Evolutionary conservation across 1,140 invertebrate species (phyloP).

Genomic region (Leptopilina boulardi): DNA sequence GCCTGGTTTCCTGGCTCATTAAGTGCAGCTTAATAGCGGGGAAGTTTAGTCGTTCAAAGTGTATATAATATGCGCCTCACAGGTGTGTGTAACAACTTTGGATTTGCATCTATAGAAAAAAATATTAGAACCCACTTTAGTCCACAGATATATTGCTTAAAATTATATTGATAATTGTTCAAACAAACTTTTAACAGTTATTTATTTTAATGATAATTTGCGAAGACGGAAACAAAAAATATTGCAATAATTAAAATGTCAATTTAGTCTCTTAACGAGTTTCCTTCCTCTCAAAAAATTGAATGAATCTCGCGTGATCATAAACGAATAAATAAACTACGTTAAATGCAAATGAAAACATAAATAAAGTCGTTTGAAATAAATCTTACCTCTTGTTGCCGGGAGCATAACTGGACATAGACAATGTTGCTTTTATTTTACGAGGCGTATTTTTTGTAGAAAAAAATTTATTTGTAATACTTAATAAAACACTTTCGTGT

Average conservation of each 20-base stretch:
- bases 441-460: neutral
- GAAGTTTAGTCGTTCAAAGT: conserved; percentile 30
- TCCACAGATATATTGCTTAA: neutral
- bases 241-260: no score
- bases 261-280: no score
- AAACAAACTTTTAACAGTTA: neutral
- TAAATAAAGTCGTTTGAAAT: conserved; percentile 19
- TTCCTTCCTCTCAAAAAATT: neutral
- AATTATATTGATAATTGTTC: neutral
- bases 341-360: conserved; percentile 13
- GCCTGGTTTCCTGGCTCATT: conserved; percentile 22
- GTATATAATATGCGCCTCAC: neutral
- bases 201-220: no score
- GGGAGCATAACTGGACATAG: neutral
- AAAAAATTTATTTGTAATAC: conserved; percentile 25
- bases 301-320: neutral
- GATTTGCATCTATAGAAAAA: neutral
- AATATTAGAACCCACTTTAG: neutral
- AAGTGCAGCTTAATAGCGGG: conserved; percentile 29
- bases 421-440: neutral
- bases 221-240: no score
- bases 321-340: neutral
- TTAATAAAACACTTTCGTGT: conserved; percentile 33
- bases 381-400: conserved; percentile 22
- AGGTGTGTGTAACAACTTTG: conserved; percentile 15